Percentiles rank a stretch among this genome's conserved stretches.
These are phyloP conservation scores for Polylopha cassiicola DNA, from an alignment of 2,888 invertebrate species.

Conservation along the genomic window DNA sequence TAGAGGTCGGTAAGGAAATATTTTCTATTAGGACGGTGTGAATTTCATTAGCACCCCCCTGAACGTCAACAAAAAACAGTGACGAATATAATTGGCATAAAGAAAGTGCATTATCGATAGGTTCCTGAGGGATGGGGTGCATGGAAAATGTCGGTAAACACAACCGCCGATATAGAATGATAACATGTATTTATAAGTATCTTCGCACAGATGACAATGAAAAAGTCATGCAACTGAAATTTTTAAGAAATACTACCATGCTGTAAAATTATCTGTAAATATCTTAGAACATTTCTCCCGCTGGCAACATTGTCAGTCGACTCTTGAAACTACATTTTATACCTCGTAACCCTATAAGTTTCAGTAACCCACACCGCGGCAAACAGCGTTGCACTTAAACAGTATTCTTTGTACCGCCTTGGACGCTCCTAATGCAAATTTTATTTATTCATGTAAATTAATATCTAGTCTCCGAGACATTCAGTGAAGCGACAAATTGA, in stretches of 20 bases:
- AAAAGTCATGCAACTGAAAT: no score
- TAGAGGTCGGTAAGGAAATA: constrained; percentile 16
- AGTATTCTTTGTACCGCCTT: constrained; percentile 53
- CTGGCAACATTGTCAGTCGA: no score
- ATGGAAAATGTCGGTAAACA: constrained; percentile 11
- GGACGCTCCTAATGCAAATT: constrained; percentile 74
- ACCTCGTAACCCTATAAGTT: constrained; percentile 14
- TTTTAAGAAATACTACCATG: no score
- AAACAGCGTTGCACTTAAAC: constrained; percentile 34
- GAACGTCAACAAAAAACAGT: constrained; percentile 16
- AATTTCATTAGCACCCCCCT: constrained; percentile 24
- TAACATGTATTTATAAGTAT: background rate
- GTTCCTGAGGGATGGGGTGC: constrained; percentile 34
- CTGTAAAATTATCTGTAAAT: no score
- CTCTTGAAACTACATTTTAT: constrained; percentile 17
- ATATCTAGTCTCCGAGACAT: constrained; percentile 71
- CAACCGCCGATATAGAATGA: constrained; percentile 20
- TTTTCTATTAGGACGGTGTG: constrained; percentile 19
- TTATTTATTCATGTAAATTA: constrained; percentile 78
- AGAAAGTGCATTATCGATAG: constrained; percentile 41
- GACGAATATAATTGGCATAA: constrained; percentile 43
- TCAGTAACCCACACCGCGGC: constrained; percentile 13
- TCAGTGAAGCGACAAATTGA: constrained; percentile 74
- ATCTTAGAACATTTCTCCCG: no score
- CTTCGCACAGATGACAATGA: no score